These are phyloP conservation scores for Bujurquina vittata DNA, from an alignment of 2,113 vertebrate genomes.

Conservation along the genomic window DNA sequence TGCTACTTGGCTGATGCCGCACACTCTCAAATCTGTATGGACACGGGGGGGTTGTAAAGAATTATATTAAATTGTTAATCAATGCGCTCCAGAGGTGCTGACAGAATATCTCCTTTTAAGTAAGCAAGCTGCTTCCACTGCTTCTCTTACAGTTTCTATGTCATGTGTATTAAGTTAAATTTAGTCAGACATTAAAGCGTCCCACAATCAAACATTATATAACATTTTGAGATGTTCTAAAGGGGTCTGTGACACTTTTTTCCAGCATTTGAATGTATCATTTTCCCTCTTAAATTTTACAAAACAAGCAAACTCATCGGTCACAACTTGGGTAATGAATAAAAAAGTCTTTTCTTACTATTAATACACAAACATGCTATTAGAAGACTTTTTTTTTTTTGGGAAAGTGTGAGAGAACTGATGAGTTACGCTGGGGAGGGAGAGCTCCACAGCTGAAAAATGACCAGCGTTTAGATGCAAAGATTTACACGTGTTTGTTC, in stretches of 20 bases:
- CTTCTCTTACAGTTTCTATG: background rate
- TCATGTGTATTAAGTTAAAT: background rate
- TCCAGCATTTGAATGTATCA: background rate
- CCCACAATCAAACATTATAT: background rate
- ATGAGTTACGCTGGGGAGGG: conserved; percentile 30
- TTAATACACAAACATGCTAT: too few species aligned
- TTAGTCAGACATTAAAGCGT: background rate
- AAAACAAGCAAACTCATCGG: background rate
- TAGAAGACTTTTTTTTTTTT: background rate
- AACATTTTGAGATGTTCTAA: background rate
- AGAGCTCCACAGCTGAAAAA: conserved; percentile 80
- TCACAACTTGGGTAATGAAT: background rate
- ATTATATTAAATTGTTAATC: background rate
- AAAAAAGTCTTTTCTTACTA: too few species aligned
- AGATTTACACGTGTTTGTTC: conserved; percentile 79
- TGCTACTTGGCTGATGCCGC: background rate
- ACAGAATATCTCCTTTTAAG: background rate
- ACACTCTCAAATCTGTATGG: background rate
- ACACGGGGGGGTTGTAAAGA: background rate
- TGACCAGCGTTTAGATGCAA: conserved; percentile 78
- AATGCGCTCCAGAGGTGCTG: background rate
- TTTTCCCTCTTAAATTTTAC: background rate
- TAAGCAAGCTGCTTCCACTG: background rate
- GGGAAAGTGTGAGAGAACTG: background rate
- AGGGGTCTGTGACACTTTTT: background rate